Conservation (phyloP, 1,140 invertebrate species). For the Panulirus ornatus region DNA sequence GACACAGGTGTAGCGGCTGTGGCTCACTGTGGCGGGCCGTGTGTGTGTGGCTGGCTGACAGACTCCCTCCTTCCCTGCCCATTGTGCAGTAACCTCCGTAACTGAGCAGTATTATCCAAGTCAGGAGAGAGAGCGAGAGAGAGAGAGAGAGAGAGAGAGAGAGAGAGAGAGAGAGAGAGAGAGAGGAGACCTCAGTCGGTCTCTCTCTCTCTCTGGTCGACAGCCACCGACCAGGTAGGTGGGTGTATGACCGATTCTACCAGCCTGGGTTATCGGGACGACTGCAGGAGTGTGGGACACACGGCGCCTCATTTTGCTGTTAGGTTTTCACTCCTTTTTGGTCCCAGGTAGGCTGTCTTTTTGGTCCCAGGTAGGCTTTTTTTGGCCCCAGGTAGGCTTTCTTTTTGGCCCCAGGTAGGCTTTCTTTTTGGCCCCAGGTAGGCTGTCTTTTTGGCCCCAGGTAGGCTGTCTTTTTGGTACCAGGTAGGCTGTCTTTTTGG, state of each 20-base stretch:
- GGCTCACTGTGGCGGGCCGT: background rate
- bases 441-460: too few relatives aligned
- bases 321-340: background rate
- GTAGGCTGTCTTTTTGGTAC: too few relatives aligned
- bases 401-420: too few relatives aligned
- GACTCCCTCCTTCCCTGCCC: background rate
- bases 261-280: background rate
- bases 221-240: background rate
- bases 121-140: too few relatives aligned
- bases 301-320: background rate
- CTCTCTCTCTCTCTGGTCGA: too few relatives aligned
- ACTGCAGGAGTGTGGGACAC: background rate
- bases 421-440: too few relatives aligned
- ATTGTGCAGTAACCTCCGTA: background rate
- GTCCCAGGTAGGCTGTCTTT: background rate
- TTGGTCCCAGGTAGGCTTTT: too few relatives aligned
- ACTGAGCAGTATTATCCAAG: background rate
- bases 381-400: too few relatives aligned
- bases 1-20: background rate
- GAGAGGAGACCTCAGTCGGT: too few relatives aligned
- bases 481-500: too few relatives aligned
- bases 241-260: background rate
- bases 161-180: background rate
- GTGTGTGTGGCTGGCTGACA: background rate
- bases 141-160: conserved; percentile 12